Evolutionary conservation across 2,797 vertebrate species (phyloP).

Genomic region (Echiichthys vipera): DNA sequence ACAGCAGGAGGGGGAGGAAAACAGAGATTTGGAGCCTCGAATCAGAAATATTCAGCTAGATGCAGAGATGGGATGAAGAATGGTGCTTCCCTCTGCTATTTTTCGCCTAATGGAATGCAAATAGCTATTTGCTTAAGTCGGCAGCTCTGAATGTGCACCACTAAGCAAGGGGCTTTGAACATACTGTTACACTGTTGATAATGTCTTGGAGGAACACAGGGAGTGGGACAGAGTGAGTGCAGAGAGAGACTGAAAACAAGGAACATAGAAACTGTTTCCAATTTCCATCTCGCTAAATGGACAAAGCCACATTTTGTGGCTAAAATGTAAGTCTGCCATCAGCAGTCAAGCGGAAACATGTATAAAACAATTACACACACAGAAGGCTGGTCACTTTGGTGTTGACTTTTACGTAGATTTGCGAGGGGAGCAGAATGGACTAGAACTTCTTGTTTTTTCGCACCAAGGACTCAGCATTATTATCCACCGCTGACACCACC

Average conservation of each 20-base stretch:
- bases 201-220: slow-evolving; percentile 61
- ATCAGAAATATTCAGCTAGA: slow-evolving; percentile 71
- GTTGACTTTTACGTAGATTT: slow-evolving; percentile 75
- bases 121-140: slow-evolving; percentile 78
- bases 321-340: slow-evolving; percentile 40
- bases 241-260: slow-evolving; percentile 23
- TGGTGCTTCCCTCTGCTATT: slow-evolving; percentile 68
- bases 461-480: slow-evolving; percentile 59
- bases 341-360: slow-evolving; percentile 54
- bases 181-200: slow-evolving; percentile 70
- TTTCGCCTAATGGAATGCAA: slow-evolving; percentile 73
- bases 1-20: slow-evolving; percentile 63
- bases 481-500: slow-evolving; percentile 62
- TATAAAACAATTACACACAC: slow-evolving; percentile 53
- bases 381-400: slow-evolving; percentile 49
- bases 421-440: slow-evolving; percentile 46
- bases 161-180: slow-evolving; percentile 75
- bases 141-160: slow-evolving; percentile 76
- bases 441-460: slow-evolving; percentile 48
- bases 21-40: slow-evolving; percentile 57
- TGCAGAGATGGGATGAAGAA: slow-evolving; percentile 65
- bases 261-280: slow-evolving; percentile 30
- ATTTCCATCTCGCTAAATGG: slow-evolving; percentile 60
- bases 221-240: slow-evolving; percentile 32
- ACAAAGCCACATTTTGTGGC: slow-evolving; percentile 57